Base-by-base conservation (phyloP, 2,797 vertebrate species). In the Peromyscus aztecus region DNA sequence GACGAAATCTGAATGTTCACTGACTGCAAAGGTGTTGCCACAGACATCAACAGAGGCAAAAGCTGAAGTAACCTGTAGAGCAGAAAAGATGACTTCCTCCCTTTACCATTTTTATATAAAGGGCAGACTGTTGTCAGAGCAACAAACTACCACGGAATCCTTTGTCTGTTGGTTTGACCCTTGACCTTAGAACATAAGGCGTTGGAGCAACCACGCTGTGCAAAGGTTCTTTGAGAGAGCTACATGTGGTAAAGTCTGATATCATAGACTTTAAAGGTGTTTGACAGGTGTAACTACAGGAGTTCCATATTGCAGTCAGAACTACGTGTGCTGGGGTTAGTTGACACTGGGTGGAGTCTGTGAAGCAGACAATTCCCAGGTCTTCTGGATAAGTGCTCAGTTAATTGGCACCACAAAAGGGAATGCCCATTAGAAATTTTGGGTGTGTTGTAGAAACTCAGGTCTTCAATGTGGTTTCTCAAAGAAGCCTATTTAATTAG, bases 121-220 rank as follows among this genome's bases (percentile, higher is more conserved):
- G 55, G n/a, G 31, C 31, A 17, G 37, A 29, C 43, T 69, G 89
- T 29, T 24, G 24, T 84, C 89, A 86, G 29, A 55, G 31, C 31
- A 81, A 71, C 93, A 83, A 97, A 97, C 93, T 93, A 94, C 71
- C 91, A 81, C 89, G 65, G 96, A 98, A 98, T 95, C 52, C 57
- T 91, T 77, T 69, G 67, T 92, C 73, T 69, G 57, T 24, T 85
- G 65, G 24, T 67, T 89, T 97, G 95, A 97, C 95, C 93, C 52
- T 97, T 97, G 96, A 97, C 96, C 89, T 83, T 61, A 49, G 21
- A 37, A 37, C 34, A 55, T 77, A 34, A 3, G 29, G 7, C 8
- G 59, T 24, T 85, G 67, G 76, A 93, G 82, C 43, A 31, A 91
- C n/a, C 21, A 27, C 76, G n/a, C 63, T 61, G 10, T 11, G 5